Base-by-base conservation (phyloP, 2,888 invertebrate species). In the Ormyrus nitidulus region DNA sequence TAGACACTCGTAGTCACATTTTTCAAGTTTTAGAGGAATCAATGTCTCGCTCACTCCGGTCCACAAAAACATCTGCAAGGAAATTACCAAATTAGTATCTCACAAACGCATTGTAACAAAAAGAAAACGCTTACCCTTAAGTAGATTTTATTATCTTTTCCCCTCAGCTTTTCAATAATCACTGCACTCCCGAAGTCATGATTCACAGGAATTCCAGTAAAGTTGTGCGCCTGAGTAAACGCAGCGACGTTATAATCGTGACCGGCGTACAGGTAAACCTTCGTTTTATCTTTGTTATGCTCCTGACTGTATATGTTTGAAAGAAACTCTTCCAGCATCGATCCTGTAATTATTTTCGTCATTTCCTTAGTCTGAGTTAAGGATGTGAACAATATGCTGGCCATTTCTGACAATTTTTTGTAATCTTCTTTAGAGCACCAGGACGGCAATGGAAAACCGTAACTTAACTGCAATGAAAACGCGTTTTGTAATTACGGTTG, bases 81-180 rank as follows among this genome's bases (percentile, higher is more conserved):
- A 34, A 34, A 34, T 34, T 34, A 0, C 34, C 34, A 2, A 51
- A 8, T 51, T 10, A 51, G 7, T 48, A 19, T 11, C 54, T n/a
- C 44, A 11, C 11, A 68, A 69, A 66, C 8, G 7, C 34, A 34
- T 34, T 34, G 4, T 13, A 56, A 56, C 10, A 11, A 49, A 48
- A 3, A 13, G n/a, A n/a, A 65, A 34, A 11, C 58, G 46, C 58
- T n/a, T 75, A 59, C 74, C 11, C 61, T n/a, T 10, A 69, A 10
- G 48, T 76, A 68, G 68, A 53, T 10, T 19, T 13, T n/a, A 8
- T 48, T 11, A 19, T 64, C 11, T 44, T 7, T 13, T 8, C 62
- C 69, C 6, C 48, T 53, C n/a, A 69, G 54, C 64, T 69, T 77
- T 10, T 77, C 76, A 1, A 77, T 5, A 10, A 77, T 64, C 1